Base-by-base conservation (phyloP, 2,888 invertebrate genomes). In the Thymelicus sylvestris region DNA sequence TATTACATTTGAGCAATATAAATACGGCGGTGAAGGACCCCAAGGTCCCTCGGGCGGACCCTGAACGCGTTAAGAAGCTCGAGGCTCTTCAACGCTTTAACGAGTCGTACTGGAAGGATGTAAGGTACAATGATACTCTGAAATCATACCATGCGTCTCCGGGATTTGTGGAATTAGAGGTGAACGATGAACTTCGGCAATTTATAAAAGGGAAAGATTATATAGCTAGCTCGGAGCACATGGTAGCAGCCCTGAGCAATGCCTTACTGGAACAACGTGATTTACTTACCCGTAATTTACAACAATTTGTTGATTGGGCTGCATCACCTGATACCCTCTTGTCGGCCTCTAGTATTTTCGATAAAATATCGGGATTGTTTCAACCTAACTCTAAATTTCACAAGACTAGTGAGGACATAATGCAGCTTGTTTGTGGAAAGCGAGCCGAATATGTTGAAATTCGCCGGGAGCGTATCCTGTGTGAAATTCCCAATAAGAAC, bases 401-500 rank as follows among this genome's bases (percentile, higher is more conserved):
- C 50, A 73, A 71, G 59, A 64, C 47, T 24, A 67, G 62, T 57
- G 73, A 73, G 19, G 68, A 73, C 39, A 68, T 71, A n/a, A 71
- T 73, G 71, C 73, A 73, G 44, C 57, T 71, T n/a, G 71, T 73
- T 57, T 73, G 73, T 47, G 68, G 39, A 39, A 39, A 39, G 39
- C 39, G 39, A 39, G 39, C 39, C 7, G 39, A 39, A 39, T 39
- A 39, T 39, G 3, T 39, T 6, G 39, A 39, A 39, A 39, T 7
- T 39, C 39, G 39, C 39, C 39, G 39, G 39, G 39, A 39, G 3
- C 39, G 39, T 39, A 39, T 39, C 39, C 39, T 39, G 39, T 6
- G 68, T 8, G 68, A 73, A 19, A 7, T 71, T 19, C 57, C 71
- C 3, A 73, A 71, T 38, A 73, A 66, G 44, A 62, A 47, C 19